Percentiles rank a stretch among this genome's conserved stretches.
Conservation (phyloP, 2,113 vertebrate genomes). For the Tichodroma muraria region DNA sequence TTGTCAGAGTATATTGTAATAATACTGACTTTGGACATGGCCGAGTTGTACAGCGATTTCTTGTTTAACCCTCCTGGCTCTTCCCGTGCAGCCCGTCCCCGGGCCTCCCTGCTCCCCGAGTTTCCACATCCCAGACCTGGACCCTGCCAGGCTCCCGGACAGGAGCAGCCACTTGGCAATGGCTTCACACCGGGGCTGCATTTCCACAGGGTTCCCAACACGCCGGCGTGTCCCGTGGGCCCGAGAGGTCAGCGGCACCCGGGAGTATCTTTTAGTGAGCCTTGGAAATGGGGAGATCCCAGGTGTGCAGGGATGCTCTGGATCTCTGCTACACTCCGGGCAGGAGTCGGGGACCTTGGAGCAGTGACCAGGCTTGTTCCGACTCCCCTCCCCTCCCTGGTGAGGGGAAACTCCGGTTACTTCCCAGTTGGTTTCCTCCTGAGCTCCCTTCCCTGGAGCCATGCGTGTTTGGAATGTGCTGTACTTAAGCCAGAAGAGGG, state of each 20-base stretch:
- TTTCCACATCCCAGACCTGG: not conserved
- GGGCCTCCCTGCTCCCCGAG: not conserved
- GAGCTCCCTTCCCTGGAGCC: not conserved
- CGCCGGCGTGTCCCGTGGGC: not conserved
- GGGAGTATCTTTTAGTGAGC: not conserved
- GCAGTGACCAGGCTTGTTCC: not conserved
- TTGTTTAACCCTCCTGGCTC: not conserved
- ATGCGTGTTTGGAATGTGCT: not conserved
- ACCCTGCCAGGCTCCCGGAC: not conserved
- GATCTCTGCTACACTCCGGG: not conserved
- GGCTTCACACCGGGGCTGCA: not conserved
- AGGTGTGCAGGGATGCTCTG: not conserved
- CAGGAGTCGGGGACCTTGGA: not conserved
- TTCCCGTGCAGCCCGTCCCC: not conserved
- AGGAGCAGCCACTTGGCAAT: not conserved
- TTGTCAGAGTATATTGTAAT: conserved; percentile 81
- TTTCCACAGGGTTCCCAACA: not conserved
- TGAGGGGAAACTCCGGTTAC: fast-evolving
- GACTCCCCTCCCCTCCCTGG: not conserved
- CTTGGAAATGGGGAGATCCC: not conserved
- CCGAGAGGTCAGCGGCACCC: not conserved
- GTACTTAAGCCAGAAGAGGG: not conserved
- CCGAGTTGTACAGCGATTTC: conserved; percentile 67
- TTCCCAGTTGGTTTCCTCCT: not conserved
- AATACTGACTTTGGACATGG: conserved; percentile 69